A percentile compares a stretch with the other conserved stretches of the same genome.
phyloP scores from a whole-genome alignment of 2,113 vertebrate species.

The Gobius niger region DNA sequence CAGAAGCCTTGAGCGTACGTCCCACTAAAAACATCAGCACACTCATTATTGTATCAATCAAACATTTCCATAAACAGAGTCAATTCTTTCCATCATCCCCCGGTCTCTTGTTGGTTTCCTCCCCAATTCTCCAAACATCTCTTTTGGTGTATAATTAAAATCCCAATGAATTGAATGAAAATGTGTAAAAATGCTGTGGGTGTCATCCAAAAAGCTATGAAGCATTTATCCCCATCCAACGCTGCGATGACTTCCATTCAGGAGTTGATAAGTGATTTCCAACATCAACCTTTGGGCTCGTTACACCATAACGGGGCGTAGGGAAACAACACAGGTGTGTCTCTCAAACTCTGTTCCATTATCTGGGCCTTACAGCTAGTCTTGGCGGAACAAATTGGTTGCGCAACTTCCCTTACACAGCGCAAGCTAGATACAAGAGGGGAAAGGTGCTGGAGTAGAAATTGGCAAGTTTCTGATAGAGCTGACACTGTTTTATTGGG shows the following conservation, averaged over 20 bases:
- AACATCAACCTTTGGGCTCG: slow-evolving; percentile 27
- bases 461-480: slow-evolving; percentile 5
- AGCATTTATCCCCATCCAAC: too few relatives aligned
- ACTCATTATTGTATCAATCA: slow-evolving; percentile 17
- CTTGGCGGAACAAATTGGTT: slow-evolving; percentile 64
- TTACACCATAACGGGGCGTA: slow-evolving; percentile 62
- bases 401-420: slow-evolving; percentile 25
- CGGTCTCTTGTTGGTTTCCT: slow-evolving; percentile 9
- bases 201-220: not conserved
- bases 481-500: not conserved
- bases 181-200: not conserved
- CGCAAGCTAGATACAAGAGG: slow-evolving; percentile 14
- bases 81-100: slow-evolving; percentile 17
- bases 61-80: slow-evolving; percentile 4
- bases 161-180: not conserved
- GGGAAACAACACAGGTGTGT: slow-evolving; percentile 56
- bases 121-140: slow-evolving; percentile 14
- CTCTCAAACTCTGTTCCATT: slow-evolving; percentile 50
- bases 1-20: not conserved
- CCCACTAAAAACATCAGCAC: not conserved
- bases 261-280: slow-evolving; percentile 33
- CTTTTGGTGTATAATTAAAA: slow-evolving; percentile 23
- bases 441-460: slow-evolving; percentile 9
- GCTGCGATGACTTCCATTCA: slow-evolving; percentile 28
- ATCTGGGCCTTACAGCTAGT: slow-evolving; percentile 53